A percentile compares a stretch with the other conserved stretches of the same genome.
Evolutionary conservation across 2,113 vertebrate genomes (phyloP).

Genomic region (Phylloscopus trochiloides): DNA sequence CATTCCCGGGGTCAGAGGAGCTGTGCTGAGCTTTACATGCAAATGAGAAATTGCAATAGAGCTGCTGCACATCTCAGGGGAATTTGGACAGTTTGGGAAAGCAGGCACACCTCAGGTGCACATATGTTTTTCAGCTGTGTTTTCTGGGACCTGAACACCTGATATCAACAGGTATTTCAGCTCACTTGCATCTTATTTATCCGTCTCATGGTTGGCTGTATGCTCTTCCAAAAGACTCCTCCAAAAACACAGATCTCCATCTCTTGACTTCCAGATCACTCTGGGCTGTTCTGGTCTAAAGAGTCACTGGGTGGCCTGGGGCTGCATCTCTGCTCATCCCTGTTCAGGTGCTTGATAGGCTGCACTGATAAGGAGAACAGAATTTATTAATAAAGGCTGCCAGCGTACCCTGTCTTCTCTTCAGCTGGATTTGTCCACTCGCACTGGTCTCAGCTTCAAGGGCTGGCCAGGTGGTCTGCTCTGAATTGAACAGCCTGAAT

Average conservation of each 20-base stretch:
- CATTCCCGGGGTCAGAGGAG: background rate
- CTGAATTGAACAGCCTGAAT: background rate
- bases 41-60: background rate
- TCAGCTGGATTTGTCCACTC: background rate
- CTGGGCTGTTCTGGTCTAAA: background rate
- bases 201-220: background rate
- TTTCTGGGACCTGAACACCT: background rate
- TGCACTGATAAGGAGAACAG: background rate
- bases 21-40: background rate
- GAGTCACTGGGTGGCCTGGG: background rate
- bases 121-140: background rate
- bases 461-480: background rate
- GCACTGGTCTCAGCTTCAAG: background rate
- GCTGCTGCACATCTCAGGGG: background rate
- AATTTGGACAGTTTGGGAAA: background rate
- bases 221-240: background rate
- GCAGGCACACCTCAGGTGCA: accelerated
- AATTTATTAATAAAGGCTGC: background rate
- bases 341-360: background rate
- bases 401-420: background rate
- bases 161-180: background rate
- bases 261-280: background rate
- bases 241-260: background rate
- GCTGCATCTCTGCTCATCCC: background rate
- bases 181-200: background rate